A percentile compares a stretch with the other conserved stretches of the same genome.
phyloP scores from a whole-genome alignment of 2,797 vertebrate species.

The Pseudocheirus occidentalis region DNA sequence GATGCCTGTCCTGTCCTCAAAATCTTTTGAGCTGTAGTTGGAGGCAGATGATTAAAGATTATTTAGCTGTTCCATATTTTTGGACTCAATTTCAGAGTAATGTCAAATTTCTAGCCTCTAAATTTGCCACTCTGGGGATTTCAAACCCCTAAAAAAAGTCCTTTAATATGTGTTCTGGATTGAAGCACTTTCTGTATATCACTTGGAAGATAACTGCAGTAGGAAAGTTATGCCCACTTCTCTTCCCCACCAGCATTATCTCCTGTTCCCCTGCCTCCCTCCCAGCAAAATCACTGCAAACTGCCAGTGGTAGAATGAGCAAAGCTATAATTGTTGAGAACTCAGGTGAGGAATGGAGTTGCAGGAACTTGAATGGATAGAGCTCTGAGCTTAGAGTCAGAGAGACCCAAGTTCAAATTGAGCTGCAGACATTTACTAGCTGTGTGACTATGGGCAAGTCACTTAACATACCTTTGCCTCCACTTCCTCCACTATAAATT shows the following conservation, averaged over 20 bases:
- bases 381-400: neutral
- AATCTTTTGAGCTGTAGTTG: neutral
- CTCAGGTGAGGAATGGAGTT: neutral
- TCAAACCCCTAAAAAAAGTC: constrained; percentile 22
- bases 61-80: constrained; percentile 41
- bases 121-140: neutral
- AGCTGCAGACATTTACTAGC: neutral
- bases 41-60: constrained; percentile 24
- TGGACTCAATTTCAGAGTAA: constrained; percentile 49
- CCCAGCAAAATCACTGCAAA: constrained; percentile 7
- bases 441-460: neutral
- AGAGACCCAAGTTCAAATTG: neutral
- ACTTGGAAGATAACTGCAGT: constrained; percentile 47
- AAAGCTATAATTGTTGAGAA: constrained; percentile 15
- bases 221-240: neutral
- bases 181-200: constrained; percentile 38
- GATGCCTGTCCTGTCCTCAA: neutral
- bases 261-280: neutral
- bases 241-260: neutral
- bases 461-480: neutral
- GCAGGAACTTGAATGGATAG: neutral
- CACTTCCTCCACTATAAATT: neutral
- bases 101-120: constrained; percentile 19
- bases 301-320: constrained; percentile 6
- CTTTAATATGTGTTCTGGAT: constrained; percentile 41